Evolutionary conservation across 2,888 invertebrate species (phyloP).

Genomic region (Eucera pruinosa): DNA sequence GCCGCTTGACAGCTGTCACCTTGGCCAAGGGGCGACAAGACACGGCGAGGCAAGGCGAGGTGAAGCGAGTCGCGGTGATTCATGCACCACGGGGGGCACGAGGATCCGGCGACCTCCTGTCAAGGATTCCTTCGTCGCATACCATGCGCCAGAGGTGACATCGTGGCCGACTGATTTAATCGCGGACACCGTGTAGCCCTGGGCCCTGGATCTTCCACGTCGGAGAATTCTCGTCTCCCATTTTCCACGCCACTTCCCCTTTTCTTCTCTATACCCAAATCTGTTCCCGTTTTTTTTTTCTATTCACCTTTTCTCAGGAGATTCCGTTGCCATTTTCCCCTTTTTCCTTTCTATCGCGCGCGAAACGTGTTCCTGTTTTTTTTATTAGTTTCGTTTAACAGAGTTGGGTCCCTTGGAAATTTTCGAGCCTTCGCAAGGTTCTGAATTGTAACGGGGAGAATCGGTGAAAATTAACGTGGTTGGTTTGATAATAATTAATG

Average conservation of each 20-base stretch:
- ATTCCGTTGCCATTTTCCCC: too few relatives aligned
- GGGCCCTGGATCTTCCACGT: conserved; percentile 23
- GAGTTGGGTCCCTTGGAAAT: too few relatives aligned
- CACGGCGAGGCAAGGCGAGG: conserved; percentile 73
- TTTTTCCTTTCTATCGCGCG: too few relatives aligned
- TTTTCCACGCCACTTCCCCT: conserved; percentile 23
- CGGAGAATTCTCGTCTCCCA: conserved; percentile 49
- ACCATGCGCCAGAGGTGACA: conserved; percentile 77
- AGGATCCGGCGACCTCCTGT: conserved; percentile 81
- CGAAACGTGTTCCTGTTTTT: too few relatives aligned
- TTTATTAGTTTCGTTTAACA: too few relatives aligned
- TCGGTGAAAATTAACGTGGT: too few relatives aligned
- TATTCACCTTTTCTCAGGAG: too few relatives aligned
- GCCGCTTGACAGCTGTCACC: conserved; percentile 83
- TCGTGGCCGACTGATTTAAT: conserved; percentile 73
- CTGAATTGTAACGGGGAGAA: too few relatives aligned
- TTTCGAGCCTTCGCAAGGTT: too few relatives aligned
- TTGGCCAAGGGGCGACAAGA: conserved; percentile 80
- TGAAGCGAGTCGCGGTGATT: conserved; percentile 81
- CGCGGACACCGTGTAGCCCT: conserved; percentile 64
- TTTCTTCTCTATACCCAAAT: too few relatives aligned
- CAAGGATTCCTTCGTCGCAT: conserved; percentile 78
- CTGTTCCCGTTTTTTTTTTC: too few relatives aligned
- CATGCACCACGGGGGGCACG: conserved; percentile 79
- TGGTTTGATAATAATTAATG: too few relatives aligned